A percentile compares a stretch with the other conserved stretches of the same genome.
phyloP scores from a whole-genome alignment of 2,113 vertebrate genomes.

The Oxyruncus cristatus region DNA sequence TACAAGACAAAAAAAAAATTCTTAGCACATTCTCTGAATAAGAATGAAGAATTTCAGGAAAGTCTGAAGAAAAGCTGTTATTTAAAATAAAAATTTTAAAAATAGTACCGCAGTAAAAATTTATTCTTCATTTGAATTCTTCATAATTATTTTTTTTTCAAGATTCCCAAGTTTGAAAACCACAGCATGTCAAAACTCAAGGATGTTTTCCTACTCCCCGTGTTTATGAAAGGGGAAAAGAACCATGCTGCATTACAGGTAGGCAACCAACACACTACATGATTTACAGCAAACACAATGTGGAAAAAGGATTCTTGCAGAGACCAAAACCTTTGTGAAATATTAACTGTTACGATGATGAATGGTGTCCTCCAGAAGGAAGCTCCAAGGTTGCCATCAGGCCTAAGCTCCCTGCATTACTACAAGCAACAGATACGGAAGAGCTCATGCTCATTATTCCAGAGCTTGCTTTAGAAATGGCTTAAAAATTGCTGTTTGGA shows the following conservation, averaged over 20 bases:
- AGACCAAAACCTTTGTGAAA: neutral
- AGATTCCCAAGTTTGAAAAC: neutral
- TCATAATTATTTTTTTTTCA: rapidly evolving
- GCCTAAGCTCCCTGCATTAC: neutral
- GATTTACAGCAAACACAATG: neutral
- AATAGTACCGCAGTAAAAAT: neutral
- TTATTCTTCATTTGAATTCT: neutral
- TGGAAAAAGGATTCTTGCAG: neutral
- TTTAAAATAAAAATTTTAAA: neutral
- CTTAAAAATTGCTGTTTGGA: neutral
- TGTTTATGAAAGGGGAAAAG: neutral
- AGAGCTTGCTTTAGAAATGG: neutral
- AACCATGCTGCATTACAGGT: rapidly evolving
- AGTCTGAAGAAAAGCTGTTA: neutral
- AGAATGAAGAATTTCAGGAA: neutral
- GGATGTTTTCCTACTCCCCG: rapidly evolving
- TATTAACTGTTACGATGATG: rapidly evolving
- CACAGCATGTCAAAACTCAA: neutral
- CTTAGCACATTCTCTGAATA: neutral
- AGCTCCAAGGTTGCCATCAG: neutral
- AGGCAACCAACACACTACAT: neutral
- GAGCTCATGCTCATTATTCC: rapidly evolving
- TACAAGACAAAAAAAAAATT: neutral
- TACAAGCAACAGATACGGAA: rapidly evolving
- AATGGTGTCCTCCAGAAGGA: neutral